Conservation (phyloP, 1,140 invertebrate genomes). For the Stegodyphus mimosarum region DNA sequence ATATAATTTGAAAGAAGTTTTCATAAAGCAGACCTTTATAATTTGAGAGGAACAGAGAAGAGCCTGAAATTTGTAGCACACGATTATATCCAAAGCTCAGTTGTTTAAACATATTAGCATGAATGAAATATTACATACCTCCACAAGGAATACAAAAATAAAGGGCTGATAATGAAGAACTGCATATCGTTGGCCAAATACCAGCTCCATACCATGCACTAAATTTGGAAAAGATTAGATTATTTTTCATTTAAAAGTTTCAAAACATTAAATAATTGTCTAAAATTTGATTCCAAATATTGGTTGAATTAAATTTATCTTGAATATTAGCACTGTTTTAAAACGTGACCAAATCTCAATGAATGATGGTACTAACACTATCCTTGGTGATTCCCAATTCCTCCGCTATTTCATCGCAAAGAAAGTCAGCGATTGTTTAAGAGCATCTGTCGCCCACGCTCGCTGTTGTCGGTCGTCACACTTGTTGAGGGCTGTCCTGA, state of each 20-base stretch:
- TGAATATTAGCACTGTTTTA: no score
- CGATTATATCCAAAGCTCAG: no score
- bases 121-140: not conserved
- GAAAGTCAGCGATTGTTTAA: not conserved
- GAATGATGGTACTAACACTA: not conserved
- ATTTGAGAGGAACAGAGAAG: no score
- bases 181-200: conserved; percentile 86
- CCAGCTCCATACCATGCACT: conserved; percentile 87
- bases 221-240: not conserved
- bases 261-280: no score
- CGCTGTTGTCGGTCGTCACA: not conserved
- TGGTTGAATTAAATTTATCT: no score
- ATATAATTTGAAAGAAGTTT: no score
- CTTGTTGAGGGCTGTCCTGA: not conserved
- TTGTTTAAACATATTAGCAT: no score
- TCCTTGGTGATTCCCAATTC: not conserved
- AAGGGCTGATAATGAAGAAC: conserved; percentile 79
- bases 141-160: conserved; percentile 75
- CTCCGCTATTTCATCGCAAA: not conserved
- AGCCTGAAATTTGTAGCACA: no score
- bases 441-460: not conserved
- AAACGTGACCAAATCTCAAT: not conserved
- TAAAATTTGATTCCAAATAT: no score
- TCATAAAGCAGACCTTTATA: no score
- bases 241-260: no score